Evolutionary conservation across 2,888 invertebrate genomes (phyloP), one percentile per base, ranked within the genome.

Genomic region (Meghimatium bilineatum): DNA sequence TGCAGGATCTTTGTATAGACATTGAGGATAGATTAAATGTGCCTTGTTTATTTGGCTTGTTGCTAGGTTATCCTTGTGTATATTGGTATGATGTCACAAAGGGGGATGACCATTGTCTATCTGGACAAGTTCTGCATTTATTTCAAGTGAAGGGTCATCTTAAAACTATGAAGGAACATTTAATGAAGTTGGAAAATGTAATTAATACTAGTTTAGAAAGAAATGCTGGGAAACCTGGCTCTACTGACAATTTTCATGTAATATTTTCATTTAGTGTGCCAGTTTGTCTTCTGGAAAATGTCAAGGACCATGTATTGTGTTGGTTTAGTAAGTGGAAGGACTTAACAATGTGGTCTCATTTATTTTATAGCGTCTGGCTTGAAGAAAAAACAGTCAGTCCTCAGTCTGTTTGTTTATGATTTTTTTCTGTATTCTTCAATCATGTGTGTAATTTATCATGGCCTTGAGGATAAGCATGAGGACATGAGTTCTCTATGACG

Each of bases 11-110:
- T 52, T 29, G 56, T 44, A 44, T 82, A 8, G 63, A 72, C 17
- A 77, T 78, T n/a, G 17, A 6, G 34, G 76, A 77, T 14, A 44
- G 23, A 5, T 29, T 83, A 44, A 83, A 83, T 78, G 83, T 56
- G n/a, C 78, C 78, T 34, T 78, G 78, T 78, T 52, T 83, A 38
- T 83, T 78, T 78, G 83, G 83, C 1, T n/a, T 83, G 36, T 56
- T 83, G 56, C 49, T 83, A 38, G 78, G 83, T 34, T 83, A 83
- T 38, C 83, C 83, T 3, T 78, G 83, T 72, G 78, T 83, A 8
- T 83, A 83, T 60, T 83, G 83, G 83, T 83, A 78, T 49, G 78
- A 83, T 63, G 56, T 38, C 0, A 29, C 71, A 17, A 36, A 44
- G 20, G 69, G 78, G n/a, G 83, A 71, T 12, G 60, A 78, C 1